Base-by-base conservation (phyloP, 2,113 vertebrate species). In the Coryphaenoides rupestris region DNA sequence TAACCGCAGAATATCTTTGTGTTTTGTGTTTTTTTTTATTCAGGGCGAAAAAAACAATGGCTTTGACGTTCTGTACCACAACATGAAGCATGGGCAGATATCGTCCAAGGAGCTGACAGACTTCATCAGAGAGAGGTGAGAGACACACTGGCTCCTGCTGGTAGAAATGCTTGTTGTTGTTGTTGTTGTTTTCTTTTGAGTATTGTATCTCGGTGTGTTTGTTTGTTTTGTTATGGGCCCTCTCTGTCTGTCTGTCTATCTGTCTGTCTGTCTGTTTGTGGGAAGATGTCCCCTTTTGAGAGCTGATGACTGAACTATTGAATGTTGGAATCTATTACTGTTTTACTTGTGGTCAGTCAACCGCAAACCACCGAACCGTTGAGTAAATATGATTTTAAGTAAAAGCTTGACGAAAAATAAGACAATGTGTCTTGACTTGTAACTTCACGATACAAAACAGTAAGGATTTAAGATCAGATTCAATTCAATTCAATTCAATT, bases 31-130 rank as follows among this genome's bases (percentile, higher is more conserved):
- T 57, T 45, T 61, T 47, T 87, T 78, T 84, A 66, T 73, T 65
- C 84, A 99, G 96, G 96, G 96, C 47, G 96, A 99, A 81, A 96
- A 94, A 78, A 98, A 98, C 77, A 96, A 90, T 95, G 96, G 96
- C 76, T 99, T 99, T 75, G 95, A 98, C 72, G 92, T 99, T 26
- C 93, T 99, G 16, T 99, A 98, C 86, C 96, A 99, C 69, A 99
- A 99, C 79, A 98, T 99, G 96, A 98, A 98, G 83, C 93, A 98
- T 52, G 96, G 96, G 58, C 95, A 97, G 71, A 94, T 95, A 73
- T 98, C 96, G 59, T 96, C 95, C 77, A 99, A 98, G 84, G 96
- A 99, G 75, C 88, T 99, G 69, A 92, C 94, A 50, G 96, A 99
- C 75, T 99, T 98, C 90, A 95, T 99, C 84, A 93, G 96, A 88